Evolutionary conservation across 2,113 vertebrate genomes (phyloP), one percentile per base, ranked within the genome.

Genomic region (Ornithorhynchus anatinus): DNA sequence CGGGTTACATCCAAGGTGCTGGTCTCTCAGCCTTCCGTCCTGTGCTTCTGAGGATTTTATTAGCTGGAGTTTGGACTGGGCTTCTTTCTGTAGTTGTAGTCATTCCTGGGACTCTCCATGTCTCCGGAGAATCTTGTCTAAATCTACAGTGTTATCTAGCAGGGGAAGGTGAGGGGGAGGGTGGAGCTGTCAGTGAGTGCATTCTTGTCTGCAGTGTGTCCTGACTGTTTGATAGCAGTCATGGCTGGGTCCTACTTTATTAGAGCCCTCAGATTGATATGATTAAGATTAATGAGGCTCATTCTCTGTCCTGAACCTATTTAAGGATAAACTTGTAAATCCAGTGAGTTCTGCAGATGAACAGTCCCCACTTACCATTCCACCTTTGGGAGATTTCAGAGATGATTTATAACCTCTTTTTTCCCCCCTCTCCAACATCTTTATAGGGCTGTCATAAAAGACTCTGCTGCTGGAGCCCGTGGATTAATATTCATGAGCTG

Each of bases 251-350:
- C 47, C 11, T 15, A 58, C 52, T 88, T 88, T 86, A 86, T 71
- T 81, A 66, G 75, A 31, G 60, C 56, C 54, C 77, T 74, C 75
- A 66, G 79, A 82, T 74, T 79, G 84, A 81, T 84, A 88, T 81
- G 84, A 84, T 86, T 79, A 84, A 81, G 86, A 81, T 84, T 83
- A 86, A 84, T 79, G 80, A 75, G 80, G 57, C 53, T 72, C n/a
- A 19, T 60, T 67, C 57, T 75, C 72, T 58, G 80, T 64, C 84
- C 47, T 79, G 81, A 81, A 77, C 53, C 80, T 65, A 52, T 45
- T 71, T 64, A 69, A 44, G 80, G 80, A 81, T 83, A 82, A 84
- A 83, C 82, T 84, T 81, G 72, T 83, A 83, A 84, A 81, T 77
- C 72, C 77, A 68, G 36, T 52, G 69, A 42, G 69, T 81, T 83